Percentiles rank a stretch among this genome's conserved stretches.
phyloP scores from a whole-genome alignment of 2,797 vertebrate species.

The Danionella dracula region DNA sequence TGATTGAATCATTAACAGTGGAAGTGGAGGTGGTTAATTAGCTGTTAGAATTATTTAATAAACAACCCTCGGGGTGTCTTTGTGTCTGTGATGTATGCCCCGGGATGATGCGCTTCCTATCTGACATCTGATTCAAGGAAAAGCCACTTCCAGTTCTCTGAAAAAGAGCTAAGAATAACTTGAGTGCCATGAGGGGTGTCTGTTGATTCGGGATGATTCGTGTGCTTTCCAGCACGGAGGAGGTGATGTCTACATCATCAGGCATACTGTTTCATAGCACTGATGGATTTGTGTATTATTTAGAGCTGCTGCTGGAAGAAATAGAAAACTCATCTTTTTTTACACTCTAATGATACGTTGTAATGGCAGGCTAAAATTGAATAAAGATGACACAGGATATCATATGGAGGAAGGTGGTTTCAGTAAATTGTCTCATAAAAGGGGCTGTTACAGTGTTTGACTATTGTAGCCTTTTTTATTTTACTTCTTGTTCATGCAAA shows the following conservation, averaged over 20 bases:
- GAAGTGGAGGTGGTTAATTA: constrained; percentile 47
- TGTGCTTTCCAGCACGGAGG: constrained; percentile 3
- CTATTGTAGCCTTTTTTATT: too few relatives aligned
- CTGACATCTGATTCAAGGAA: constrained; percentile 24
- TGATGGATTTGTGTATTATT: constrained; percentile 26
- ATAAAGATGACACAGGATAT: constrained; percentile 19
- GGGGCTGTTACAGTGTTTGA: too few relatives aligned
- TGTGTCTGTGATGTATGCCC: constrained; percentile 40
- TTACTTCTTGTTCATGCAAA: too few relatives aligned
- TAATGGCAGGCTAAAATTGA: constrained; percentile 5
- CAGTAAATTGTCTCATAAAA: constrained; percentile 15
- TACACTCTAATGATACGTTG: constrained; percentile 8
- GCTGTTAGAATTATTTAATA: constrained; percentile 45
- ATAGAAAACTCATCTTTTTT: constrained; percentile 13
- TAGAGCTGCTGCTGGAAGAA: background rate
- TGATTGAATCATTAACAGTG: constrained; percentile 59
- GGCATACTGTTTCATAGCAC: constrained; percentile 14
- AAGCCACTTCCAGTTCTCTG: constrained; percentile 21
- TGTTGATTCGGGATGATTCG: background rate
- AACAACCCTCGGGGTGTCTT: constrained; percentile 34
- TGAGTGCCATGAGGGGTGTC: constrained; percentile 2
- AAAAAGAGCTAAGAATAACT: constrained; percentile 38
- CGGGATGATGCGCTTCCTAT: constrained; percentile 22
- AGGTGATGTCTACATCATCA: constrained; percentile 11
- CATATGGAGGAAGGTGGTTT: constrained; percentile 15